Evolutionary conservation across 2,888 invertebrate genomes (phyloP).

Genomic region (Antheraea assamensis): DNA sequence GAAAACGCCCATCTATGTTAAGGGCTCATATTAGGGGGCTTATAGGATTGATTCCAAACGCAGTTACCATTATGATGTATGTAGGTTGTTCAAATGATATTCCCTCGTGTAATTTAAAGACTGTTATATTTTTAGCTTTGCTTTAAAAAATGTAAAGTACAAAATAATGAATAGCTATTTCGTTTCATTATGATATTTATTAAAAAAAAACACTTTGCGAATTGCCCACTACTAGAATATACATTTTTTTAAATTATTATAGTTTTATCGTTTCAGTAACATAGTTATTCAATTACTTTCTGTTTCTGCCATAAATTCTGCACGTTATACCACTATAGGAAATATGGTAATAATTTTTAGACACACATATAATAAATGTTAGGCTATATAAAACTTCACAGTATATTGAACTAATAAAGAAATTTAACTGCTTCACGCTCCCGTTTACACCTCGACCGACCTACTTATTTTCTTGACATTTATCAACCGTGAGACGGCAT

Average conservation of each 20-base stretch:
- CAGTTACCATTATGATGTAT: too few species aligned
- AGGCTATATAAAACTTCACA: conserved; percentile 26
- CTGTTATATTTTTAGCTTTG: too few species aligned
- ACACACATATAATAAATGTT: conserved; percentile 5
- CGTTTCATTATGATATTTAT: too few species aligned
- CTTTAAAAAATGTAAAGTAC: too few species aligned
- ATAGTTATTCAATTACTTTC: background rate
- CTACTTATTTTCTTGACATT: conserved; percentile 64
- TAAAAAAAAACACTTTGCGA: background rate
- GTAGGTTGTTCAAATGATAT: too few species aligned
- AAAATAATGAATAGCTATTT: too few species aligned
- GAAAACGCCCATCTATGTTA: too few species aligned
- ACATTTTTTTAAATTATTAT: background rate
- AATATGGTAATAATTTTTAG: conserved; percentile 7
- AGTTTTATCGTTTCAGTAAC: background rate
- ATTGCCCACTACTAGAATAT: background rate
- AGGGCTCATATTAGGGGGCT: too few species aligned
- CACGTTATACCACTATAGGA: background rate
- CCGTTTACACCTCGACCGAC: conserved; percentile 59
- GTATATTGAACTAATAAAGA: conserved; percentile 52
- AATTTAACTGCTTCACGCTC: conserved; percentile 50
- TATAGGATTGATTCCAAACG: too few species aligned
- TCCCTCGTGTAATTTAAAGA: too few species aligned
- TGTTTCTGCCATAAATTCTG: background rate
- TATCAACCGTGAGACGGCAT: conserved; percentile 54